Evolutionary conservation across 2,888 invertebrate genomes (phyloP).

Genomic region (Ommatoiulus sabulosus): DNA sequence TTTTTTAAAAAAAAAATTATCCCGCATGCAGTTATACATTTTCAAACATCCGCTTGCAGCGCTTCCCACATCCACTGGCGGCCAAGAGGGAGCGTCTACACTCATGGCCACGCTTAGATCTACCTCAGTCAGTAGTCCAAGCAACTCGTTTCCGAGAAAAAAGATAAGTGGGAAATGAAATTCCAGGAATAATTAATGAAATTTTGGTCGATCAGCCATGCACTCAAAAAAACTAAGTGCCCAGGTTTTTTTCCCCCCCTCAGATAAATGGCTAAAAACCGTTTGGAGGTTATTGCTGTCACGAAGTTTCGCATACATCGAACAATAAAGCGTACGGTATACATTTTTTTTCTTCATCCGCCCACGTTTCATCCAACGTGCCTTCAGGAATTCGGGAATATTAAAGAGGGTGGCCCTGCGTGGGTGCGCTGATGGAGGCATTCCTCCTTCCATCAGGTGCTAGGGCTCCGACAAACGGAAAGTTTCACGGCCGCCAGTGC

Average conservation of each 20-base stretch:
- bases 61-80: not conserved
- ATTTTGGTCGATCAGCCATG: not conserved
- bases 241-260: not conserved
- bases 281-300: constrained; percentile 31
- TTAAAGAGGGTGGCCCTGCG: not conserved
- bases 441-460: not conserved
- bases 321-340: not conserved
- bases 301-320: not conserved
- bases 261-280: not conserved
- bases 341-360: not conserved
- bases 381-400: not conserved
- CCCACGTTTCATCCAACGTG: not conserved
- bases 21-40: not conserved
- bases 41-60: not conserved
- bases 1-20: not conserved
- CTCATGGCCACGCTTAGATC: not conserved
- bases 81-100: not conserved
- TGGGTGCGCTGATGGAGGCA: not conserved
- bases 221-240: not conserved
- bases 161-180: not conserved
- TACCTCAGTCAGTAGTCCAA: not conserved
- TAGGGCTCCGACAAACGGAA: not conserved
- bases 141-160: not conserved
- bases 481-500: not conserved
- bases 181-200: constrained; percentile 26